Base-by-base conservation (phyloP, 2,113 vertebrate genomes). In the Orientallactaga bullata region DNA sequence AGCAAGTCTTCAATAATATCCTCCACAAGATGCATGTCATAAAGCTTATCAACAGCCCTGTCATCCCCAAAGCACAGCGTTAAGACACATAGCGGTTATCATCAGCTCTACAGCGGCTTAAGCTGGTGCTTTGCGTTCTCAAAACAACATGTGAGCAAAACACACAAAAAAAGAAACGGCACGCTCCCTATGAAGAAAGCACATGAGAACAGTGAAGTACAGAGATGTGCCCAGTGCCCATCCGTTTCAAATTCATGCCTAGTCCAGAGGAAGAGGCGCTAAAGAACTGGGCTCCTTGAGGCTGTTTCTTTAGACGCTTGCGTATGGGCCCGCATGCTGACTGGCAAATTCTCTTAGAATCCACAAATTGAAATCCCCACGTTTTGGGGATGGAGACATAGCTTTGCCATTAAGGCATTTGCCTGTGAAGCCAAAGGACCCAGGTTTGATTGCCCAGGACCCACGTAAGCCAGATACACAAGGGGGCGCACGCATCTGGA, bases 161-260 rank as follows among this genome's bases (percentile, higher is more conserved):
- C 66, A 35, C 94, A 89, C n/a, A n/a, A n/a, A n/a, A 47, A 95
- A 88, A 93, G 80, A 90, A 92, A 87, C 71, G 68, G 42, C 30
- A 92, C n/a, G 47, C 87, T 93, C 93, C 89, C 95, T 92, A 63
- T 87, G 88, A 94, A 96, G 42, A 85, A 97, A 96, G 72, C 93
- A 90, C 86, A 81, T 90, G 93, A 97, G 78, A 11, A 1, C 47
- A 66, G 93, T 17, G 71, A 94, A 89, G 96, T 81, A 84, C 39
- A 91, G 91, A 96, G 85, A 71, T 72, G 89, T 77, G 55, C 69
- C 79, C 84, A 80, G 39, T 55, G 85, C 88, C 96, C 85, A 5
- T 66, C 92, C 96, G 94, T 97, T 96, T 97, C 94, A 97, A 89
- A 94, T 95, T 93, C 95, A 96, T 96, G 95, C 96, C 98, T 96